Base-by-base conservation (phyloP, 2,797 vertebrate species). In the Lithobates pipiens region DNA sequence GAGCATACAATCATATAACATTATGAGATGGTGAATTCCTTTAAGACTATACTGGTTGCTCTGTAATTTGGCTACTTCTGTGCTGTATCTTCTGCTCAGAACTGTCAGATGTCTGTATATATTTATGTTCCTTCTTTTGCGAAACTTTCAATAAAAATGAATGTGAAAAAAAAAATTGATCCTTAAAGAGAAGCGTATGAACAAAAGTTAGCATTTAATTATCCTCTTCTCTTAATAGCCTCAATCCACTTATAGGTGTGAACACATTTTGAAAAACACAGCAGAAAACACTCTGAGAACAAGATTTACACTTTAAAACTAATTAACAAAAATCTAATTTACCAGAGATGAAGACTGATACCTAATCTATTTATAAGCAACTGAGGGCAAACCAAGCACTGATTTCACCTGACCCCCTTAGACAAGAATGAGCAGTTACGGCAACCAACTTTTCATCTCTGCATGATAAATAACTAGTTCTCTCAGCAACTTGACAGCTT, bases 331-430 rank as follows among this genome's bases (percentile, higher is more conserved):
- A 11, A 10, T 10, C 16, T 67, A 23, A 23, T 71, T 81, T 63
- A 61, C 3, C 16, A 10, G 46, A 72, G 61, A 81, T 42, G 1
- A 81, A 72, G 46, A 72, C 27, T 81, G 69, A 81, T 81, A 61
- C 25, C 32, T 10, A 57, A 27, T 71, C 68, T 81, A 81, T 57
- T 81, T 61, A 61, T 81, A 34, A 36, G 46, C 44, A 81, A 81
- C 70, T 80, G 7, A 15, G 15, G 69, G 5, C 69, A 36, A 80
- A 72, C 34, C 68, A 81, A 27, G 79, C 18, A 42, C 69, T 81
- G 79, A 81, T 72, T 61, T 61, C 46, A 72, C 46, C 46, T 63
- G 79, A 81, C 79, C 72, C 46, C 44, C 29, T 71, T 61, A 81
- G 50, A 57, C 69, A 57, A 15, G 29, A 50, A 39, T 81, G 79